Percentiles rank a stretch among this genome's conserved stretches.
These are phyloP conservation scores for Psophia crepitans DNA, from an alignment of 2,113 vertebrate species.

Conservation along the genomic window DNA sequence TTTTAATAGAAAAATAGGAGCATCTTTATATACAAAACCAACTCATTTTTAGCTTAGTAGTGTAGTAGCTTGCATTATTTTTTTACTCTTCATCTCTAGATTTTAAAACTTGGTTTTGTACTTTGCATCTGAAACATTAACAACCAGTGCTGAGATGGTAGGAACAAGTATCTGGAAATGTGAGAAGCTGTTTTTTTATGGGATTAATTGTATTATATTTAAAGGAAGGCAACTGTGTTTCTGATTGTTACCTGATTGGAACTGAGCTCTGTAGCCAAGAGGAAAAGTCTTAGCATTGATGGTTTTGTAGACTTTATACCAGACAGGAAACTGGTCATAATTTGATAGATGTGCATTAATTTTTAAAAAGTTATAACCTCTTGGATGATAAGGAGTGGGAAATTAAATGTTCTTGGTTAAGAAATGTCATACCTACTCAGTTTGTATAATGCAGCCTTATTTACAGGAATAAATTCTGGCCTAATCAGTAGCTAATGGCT, in stretches of 20 bases:
- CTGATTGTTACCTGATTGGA: neutral
- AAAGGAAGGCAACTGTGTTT: neutral
- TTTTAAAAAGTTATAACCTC: neutral
- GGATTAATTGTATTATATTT: neutral
- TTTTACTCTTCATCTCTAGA: neutral
- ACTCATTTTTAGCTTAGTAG: neutral
- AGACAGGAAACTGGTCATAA: neutral
- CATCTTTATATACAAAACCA: neutral
- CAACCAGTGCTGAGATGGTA: neutral
- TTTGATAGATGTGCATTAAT: no score
- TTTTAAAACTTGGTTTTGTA: constrained; percentile 10
- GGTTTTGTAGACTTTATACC: neutral
- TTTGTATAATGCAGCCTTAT: neutral
- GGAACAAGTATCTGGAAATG: constrained; percentile 13
- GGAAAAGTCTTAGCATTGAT: neutral
- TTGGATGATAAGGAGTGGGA: neutral
- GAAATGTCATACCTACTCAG: neutral
- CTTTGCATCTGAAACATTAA: neutral
- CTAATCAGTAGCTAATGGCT: neutral
- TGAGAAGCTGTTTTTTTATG: neutral
- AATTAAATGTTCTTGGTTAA: neutral
- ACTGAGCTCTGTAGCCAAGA: neutral
- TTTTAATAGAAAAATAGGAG: neutral
- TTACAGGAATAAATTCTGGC: neutral
- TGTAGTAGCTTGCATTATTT: neutral